Evolutionary conservation across 2,888 invertebrate genomes (phyloP).

Genomic region (Pyrrhosoma nymphula): DNA sequence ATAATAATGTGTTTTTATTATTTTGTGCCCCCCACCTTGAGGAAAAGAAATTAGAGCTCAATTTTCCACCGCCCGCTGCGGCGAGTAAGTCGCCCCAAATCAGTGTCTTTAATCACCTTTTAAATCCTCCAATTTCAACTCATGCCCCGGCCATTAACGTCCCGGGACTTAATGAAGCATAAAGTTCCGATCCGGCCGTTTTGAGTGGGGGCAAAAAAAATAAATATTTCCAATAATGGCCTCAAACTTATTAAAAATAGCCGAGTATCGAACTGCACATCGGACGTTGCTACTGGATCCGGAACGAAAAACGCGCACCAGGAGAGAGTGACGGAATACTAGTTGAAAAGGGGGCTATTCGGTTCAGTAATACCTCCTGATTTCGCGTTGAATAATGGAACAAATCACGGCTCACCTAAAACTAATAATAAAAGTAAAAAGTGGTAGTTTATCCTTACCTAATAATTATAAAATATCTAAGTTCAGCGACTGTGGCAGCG

Average conservation of each 20-base stretch:
- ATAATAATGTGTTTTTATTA: no score
- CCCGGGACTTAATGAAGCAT: conserved; percentile 25
- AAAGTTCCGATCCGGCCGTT: conserved; percentile 6
- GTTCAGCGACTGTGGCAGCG: no score
- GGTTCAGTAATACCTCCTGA: no score
- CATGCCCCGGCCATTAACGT: neutral
- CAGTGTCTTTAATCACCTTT: neutral
- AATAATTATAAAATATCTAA: no score
- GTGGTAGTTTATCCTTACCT: no score
- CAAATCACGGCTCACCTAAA: no score
- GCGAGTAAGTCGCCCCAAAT: neutral
- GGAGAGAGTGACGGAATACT: no score
- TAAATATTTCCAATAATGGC: neutral
- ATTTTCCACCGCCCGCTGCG: neutral
- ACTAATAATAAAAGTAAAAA: no score
- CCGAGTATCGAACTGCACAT: neutral
- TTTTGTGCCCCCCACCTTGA: neutral
- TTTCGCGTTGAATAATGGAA: no score
- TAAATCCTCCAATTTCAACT: neutral
- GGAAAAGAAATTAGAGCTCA: neutral
- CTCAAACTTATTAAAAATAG: neutral
- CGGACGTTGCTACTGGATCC: neutral
- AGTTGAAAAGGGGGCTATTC: no score
- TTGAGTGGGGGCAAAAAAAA: neutral
- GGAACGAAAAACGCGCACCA: neutral